Percentiles rank a stretch among this genome's conserved stretches.
Conservation (phyloP, 1,140 invertebrate species). For the Eueides isabella region DNA sequence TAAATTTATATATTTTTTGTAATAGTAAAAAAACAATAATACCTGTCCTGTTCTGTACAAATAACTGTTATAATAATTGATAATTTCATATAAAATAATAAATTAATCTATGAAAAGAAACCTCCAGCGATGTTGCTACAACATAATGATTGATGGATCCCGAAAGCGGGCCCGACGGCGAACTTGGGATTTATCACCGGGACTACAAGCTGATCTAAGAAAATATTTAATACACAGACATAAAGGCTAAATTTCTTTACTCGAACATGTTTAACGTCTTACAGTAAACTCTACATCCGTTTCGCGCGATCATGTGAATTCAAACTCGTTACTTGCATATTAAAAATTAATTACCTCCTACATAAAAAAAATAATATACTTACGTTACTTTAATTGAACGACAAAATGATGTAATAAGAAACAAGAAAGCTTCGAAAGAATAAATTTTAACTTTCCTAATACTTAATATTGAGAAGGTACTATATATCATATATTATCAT, state of each 20-base stretch:
- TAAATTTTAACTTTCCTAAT: too few species aligned
- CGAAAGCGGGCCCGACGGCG: constrained; percentile 71
- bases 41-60: background rate
- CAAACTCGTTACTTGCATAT: constrained; percentile 38
- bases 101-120: constrained; percentile 52
- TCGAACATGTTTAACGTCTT: background rate
- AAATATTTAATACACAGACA: constrained; percentile 23
- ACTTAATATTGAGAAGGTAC: too few species aligned
- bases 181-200: constrained; percentile 72
- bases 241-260: constrained; percentile 26
- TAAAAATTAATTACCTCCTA: constrained; percentile 18
- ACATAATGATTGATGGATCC: constrained; percentile 74
- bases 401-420: background rate
- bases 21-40: too few species aligned
- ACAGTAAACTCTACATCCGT: constrained; percentile 53
- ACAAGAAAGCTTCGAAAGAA: too few species aligned
- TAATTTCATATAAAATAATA: constrained; percentile 3
- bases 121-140: constrained; percentile 62
- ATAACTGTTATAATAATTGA: background rate
- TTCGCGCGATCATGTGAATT: constrained; percentile 42
- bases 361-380: background rate
- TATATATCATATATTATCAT: too few species aligned
- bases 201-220: constrained; percentile 9
- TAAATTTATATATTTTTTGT: too few species aligned
- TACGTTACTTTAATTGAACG: background rate